Base-by-base conservation (phyloP, 2,888 invertebrate species). In the Drosophila niveifrons region DNA sequence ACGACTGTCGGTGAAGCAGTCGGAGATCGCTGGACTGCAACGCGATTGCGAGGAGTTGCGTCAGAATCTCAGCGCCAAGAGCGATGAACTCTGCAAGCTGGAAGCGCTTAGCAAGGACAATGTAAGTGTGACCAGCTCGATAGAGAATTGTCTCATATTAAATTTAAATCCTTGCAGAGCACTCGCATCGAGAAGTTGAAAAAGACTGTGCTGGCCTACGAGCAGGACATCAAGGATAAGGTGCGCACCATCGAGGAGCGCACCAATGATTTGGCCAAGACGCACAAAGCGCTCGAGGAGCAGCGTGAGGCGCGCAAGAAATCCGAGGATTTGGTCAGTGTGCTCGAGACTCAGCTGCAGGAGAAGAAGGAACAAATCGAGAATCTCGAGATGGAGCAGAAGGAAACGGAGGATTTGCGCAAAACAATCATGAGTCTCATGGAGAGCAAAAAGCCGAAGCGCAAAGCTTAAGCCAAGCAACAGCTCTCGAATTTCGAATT, bases 371-470 rank as follows among this genome's bases (percentile, higher is more conserved):
- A 92, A 48, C 90, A 90, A 61, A 88, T 92, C 66, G 90, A 91
- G 18, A 76, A 71, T 59, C 90, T 90, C 17, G 92, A 92, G 72
- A 72, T 76, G 59, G 92, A 92, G 71, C 76, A 91, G 2, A 91
- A 90, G 66, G 92, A 92, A 78, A 92, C 91, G 0, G 92, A 92
- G 68, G 92, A 92, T 59, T 66, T 92, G 78, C 90, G 92, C 28
- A 92, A 91, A 75, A 92, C 92, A 4, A 91, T 92, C 48, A 86
- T 92, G 78, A 91, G 91, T 70, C 80, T 92, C 3, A 92, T 92
- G 92, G 91, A 92, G 61, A 92, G 92, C 76, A 92, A 92, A 78
- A 91, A 91, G 65, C 91, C 92, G 8, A 92, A 92, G 61, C 82
- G 92, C 34, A 92, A 92, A 66, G 50, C 69, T 28, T 75, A 47